Conservation (phyloP, 2,113 vertebrate genomes). For the Leptosomus discolor region DNA sequence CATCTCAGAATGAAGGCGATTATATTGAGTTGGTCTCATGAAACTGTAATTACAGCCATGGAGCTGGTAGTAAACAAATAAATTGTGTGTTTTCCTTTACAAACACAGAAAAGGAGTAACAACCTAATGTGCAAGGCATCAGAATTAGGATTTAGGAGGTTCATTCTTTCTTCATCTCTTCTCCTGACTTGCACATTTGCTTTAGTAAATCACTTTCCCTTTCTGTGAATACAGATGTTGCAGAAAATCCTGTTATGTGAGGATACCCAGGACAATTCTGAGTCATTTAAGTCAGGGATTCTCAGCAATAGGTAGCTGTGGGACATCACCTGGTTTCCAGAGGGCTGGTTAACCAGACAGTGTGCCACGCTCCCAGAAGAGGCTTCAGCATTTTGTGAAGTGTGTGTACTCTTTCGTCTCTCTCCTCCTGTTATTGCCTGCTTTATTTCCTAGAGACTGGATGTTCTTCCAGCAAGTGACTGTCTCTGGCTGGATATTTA, state of each 20-base stretch:
- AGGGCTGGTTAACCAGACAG: not conserved
- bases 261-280: not conserved
- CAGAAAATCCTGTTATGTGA: not conserved
- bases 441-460: not conserved
- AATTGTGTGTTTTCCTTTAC: not conserved
- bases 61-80: not conserved
- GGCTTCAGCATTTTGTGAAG: not conserved
- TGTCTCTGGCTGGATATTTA: not conserved
- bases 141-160: not conserved
- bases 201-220: not conserved
- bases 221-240: not conserved
- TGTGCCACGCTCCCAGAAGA: not conserved
- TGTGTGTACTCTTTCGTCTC: not conserved
- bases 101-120: not conserved
- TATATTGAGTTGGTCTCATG: not conserved
- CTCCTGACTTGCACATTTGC: not conserved
- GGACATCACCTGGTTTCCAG: not conserved
- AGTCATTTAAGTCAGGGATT: not conserved
- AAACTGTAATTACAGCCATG: not conserved
- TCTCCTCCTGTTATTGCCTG: not conserved
- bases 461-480: conserved; percentile 24
- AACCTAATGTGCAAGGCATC: fast-evolving
- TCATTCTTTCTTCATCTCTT: not conserved
- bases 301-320: not conserved
- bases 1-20: not conserved